These are phyloP conservation scores for Habropoda laboriosa DNA, from an alignment of 1,140 invertebrate genomes.

Conservation along the genomic window DNA sequence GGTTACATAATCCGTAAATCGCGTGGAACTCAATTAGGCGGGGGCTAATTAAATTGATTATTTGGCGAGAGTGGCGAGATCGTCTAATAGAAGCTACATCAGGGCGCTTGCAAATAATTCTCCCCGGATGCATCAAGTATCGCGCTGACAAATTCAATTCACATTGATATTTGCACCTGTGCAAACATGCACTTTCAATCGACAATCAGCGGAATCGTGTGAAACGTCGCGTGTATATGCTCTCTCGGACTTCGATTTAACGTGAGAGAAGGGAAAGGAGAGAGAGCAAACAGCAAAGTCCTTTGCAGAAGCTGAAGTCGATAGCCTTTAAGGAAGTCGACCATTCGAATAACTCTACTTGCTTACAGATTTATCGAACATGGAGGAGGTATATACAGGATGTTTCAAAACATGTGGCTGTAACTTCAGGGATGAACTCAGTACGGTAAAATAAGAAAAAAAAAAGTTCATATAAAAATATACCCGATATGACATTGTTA, in stretches of 20 bases:
- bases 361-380: too few species aligned
- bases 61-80: constrained; percentile 8
- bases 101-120: constrained; percentile 25
- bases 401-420: too few species aligned
- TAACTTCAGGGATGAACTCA: too few species aligned
- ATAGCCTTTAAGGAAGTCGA: too few species aligned
- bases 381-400: too few species aligned
- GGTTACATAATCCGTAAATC: too few species aligned
- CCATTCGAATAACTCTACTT: too few species aligned
- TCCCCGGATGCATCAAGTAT: neutral
- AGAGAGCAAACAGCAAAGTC: neutral
- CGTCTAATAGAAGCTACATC: neutral
- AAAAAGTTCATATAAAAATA: too few species aligned
- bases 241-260: neutral
- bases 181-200: constrained; percentile 53
- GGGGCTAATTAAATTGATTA: constrained; percentile 2
- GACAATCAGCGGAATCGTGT: constrained; percentile 39
- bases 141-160: constrained; percentile 15
- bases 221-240: neutral
- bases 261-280: neutral
- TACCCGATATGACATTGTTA: too few species aligned
- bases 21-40: neutral
- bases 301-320: neutral
- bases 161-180: constrained; percentile 34
- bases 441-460: too few species aligned